phyloP scores from a whole-genome alignment of 2,888 invertebrate species.

The Pycnomerus fuliginosus region DNA sequence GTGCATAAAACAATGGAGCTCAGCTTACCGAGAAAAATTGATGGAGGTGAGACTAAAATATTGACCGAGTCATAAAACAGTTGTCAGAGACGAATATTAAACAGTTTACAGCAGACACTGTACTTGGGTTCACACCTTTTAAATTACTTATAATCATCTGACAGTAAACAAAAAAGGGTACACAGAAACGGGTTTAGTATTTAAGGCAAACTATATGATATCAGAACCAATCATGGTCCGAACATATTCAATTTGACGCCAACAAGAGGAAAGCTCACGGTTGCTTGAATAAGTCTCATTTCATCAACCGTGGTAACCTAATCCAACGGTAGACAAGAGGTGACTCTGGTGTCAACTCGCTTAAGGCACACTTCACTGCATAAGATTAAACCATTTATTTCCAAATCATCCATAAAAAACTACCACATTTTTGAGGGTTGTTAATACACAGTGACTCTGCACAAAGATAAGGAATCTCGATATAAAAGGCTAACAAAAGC shows the following conservation, averaged over 20 bases:
- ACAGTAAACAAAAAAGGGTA: constrained; percentile 24
- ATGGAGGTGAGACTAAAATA: constrained; percentile 9
- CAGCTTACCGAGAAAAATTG: not conserved
- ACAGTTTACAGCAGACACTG: constrained; percentile 32
- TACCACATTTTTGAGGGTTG: not conserved
- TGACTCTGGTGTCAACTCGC: constrained; percentile 41
- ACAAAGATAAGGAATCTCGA: constrained; percentile 11
- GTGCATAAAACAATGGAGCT: not conserved
- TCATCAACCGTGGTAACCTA: constrained; percentile 44
- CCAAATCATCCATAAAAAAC: not conserved
- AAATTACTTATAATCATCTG: constrained; percentile 34
- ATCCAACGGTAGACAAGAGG: constrained; percentile 43
- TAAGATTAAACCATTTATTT: constrained; percentile 2
- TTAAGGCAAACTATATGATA: constrained; percentile 15
- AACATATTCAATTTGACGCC: constrained; percentile 31
- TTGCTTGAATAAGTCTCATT: constrained; percentile 44
- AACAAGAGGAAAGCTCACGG: constrained; percentile 42
- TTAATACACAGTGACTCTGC: constrained; percentile 10
- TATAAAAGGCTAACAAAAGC: constrained; percentile 11
- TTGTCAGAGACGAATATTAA: constrained; percentile 33
- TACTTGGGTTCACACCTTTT: constrained; percentile 37
- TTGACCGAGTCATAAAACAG: constrained; percentile 29
- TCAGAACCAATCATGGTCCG: constrained; percentile 10
- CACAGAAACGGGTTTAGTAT: constrained; percentile 15
- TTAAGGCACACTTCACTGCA: constrained; percentile 30